Evolutionary conservation across 2,797 vertebrate genomes (phyloP).

Genomic region (Chrysocyon brachyurus): DNA sequence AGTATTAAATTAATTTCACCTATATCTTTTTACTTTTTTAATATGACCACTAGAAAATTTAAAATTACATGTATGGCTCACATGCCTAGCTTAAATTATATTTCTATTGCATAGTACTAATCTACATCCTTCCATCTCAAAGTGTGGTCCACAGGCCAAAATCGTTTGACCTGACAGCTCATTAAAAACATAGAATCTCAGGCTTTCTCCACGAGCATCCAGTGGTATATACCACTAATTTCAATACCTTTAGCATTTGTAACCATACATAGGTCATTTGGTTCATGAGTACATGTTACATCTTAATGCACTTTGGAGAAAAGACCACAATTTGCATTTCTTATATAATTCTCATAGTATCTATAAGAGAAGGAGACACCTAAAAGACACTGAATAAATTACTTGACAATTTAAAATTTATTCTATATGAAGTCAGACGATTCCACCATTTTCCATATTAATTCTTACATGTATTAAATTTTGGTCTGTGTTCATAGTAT

Average conservation of each 20-base stretch:
- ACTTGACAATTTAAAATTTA: conserved; percentile 9
- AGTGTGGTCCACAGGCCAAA: background rate
- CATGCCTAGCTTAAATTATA: background rate
- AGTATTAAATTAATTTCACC: background rate
- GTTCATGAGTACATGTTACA: background rate
- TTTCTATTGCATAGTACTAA: background rate
- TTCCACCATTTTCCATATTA: background rate
- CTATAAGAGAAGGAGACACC: background rate
- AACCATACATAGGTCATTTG: background rate
- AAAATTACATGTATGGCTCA: background rate
- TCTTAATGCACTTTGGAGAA: background rate
- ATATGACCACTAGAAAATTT: background rate
- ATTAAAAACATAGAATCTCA: background rate
- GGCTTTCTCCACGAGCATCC: background rate
- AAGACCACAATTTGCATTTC: background rate
- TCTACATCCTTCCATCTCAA: background rate
- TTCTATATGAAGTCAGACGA: background rate
- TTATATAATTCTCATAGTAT: background rate
- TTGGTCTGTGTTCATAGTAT: background rate
- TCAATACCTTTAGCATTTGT: background rate
- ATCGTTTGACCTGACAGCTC: background rate
- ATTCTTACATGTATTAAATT: background rate
- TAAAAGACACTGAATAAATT: background rate
- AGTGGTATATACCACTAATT: background rate
- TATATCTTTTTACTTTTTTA: background rate